These are phyloP conservation scores for Clanis bilineata DNA, from an alignment of 2,888 invertebrate genomes.

Conservation along the genomic window DNA sequence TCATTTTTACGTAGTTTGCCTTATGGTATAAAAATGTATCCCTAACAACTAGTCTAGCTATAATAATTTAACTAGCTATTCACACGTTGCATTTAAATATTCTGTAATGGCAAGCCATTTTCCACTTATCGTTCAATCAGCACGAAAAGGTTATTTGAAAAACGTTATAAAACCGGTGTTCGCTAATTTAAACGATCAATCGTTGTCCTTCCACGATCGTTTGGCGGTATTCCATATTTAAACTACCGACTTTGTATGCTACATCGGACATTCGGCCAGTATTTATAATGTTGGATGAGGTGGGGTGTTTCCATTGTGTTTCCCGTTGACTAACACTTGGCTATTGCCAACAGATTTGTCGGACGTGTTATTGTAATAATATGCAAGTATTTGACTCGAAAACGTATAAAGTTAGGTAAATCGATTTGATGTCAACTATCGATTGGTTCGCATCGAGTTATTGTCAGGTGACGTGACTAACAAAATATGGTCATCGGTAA, in stretches of 20 bases:
- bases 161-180: background rate
- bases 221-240: conserved; percentile 3
- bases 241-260: conserved; percentile 11
- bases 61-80: background rate
- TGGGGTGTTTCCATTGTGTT: conserved; percentile 13
- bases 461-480: background rate
- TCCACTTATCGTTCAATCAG: background rate
- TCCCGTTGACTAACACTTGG: conserved; percentile 12
- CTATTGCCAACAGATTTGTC: background rate
- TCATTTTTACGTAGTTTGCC: too few relatives aligned
- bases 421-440: conserved; percentile 2
- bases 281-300: conserved; percentile 11
- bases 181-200: background rate
- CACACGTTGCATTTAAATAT: background rate
- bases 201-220: conserved; percentile 4
- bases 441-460: background rate
- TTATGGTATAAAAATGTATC: too few relatives aligned
- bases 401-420: conserved; percentile 1
- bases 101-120: background rate
- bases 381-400: conserved; percentile 5
- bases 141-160: conserved; percentile 5
- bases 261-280: background rate
- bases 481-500: background rate
- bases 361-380: conserved; percentile 1
- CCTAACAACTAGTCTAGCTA: background rate